Base-by-base conservation (phyloP, 37 sponge, comb jelly and placozoan species). In the Petrosia ficiformis region DNA sequence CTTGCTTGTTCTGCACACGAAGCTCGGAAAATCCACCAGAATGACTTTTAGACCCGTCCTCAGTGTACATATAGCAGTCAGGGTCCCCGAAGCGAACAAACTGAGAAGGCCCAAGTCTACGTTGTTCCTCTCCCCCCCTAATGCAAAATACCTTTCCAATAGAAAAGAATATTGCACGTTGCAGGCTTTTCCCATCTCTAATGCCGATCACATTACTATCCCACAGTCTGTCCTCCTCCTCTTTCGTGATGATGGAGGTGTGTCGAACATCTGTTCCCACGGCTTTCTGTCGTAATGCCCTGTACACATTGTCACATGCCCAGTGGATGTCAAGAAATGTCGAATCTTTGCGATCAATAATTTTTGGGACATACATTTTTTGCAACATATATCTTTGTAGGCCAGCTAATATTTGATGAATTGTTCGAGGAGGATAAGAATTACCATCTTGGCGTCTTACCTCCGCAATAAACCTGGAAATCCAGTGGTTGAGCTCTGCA, bases 21-120 rank as follows among this genome's bases (percentile, higher is more conserved):
- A 80, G 65, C 81, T 80, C 65, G 25, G 71, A 43, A 24, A 44
- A 24, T 24, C 81, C 81, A 30, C 81, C 72, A 38, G 81, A 73
- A 11, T 65, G 56, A 80, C 72, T 71, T 31, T 82, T 80, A 25
- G 73, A 80, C 1, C 81, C 52, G 60, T 72, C 48, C 33, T 80
- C 81, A 32, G 63, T 70, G 33, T 80, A 80, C 36, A 42, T 48
- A 36, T 72, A 22, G 16, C 43, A 73, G 2, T 64, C 57, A 41
- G 60, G 43, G 1, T 44, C 26, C 24, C 24, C 34, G 32, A 73
- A 65, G 10, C 32, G 24, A n/a, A 64, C 67, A 2, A 82, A 36
- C 38, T 68, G 83, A 29, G 83, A 82, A n/a, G 67, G 32, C 26
- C 69, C 69, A 44, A 82, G 42, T 34, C 52, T 64, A 21, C 76